These are phyloP conservation scores for Parazoanthus atlanticus DNA, from an alignment of 92 coral and sea anemone species.

Conservation along the genomic window DNA sequence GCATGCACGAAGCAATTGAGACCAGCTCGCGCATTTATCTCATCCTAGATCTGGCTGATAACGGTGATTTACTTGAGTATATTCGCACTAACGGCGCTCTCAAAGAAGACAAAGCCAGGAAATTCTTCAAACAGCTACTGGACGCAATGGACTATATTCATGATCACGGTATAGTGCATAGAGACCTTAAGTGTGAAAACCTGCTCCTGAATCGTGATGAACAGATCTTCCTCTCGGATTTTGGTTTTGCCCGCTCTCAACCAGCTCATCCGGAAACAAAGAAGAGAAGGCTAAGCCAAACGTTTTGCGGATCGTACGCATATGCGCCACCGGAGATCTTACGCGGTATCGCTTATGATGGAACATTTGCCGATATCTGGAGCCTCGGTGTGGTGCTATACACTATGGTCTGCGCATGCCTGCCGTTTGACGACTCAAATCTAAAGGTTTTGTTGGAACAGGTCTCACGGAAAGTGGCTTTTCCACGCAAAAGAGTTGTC, in stretches of 20 bases:
- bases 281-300: slow-evolving; percentile 84
- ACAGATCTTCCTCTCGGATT: slow-evolving; percentile 84
- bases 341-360: slow-evolving; percentile 97
- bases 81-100: slow-evolving; percentile 91
- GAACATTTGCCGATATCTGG: slow-evolving; percentile 97
- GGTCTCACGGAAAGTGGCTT: slow-evolving; percentile 81
- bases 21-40: slow-evolving; percentile 95
- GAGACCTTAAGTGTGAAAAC: slow-evolving; percentile 97
- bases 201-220: slow-evolving; percentile 87
- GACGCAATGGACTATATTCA: slow-evolving; percentile 91
- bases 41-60: slow-evolving; percentile 94
- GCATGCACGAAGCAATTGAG: slow-evolving; percentile 95
- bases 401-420: slow-evolving; percentile 97
- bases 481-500: slow-evolving; percentile 78
- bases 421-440: slow-evolving; percentile 97
- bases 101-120: slow-evolving; percentile 86
- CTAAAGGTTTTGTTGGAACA: slow-evolving; percentile 90
- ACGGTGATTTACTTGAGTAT: slow-evolving; percentile 93
- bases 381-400: slow-evolving; percentile 95
- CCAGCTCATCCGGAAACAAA: slow-evolving; percentile 81
- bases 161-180: slow-evolving; percentile 85
- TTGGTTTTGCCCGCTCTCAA: slow-evolving; percentile 95
- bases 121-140: slow-evolving; percentile 87
- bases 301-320: slow-evolving; percentile 98
- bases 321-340: slow-evolving; percentile 98